Conservation (phyloP, 2,888 invertebrate species). For the Agrotis segetum region DNA sequence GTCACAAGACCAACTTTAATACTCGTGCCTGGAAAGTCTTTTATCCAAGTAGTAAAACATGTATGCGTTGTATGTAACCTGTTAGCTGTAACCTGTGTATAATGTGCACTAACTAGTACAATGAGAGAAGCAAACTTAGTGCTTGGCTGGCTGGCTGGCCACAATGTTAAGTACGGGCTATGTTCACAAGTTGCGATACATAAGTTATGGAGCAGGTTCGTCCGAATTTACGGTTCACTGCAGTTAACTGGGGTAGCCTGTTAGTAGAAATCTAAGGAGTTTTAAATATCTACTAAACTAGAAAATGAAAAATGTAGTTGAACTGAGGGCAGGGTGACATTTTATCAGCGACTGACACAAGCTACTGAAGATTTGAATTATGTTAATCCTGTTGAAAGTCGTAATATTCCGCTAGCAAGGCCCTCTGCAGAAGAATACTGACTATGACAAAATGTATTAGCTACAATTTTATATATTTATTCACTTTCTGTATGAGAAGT, state of each 20-base stretch:
- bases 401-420: too few species aligned
- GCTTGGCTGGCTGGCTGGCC: not conserved
- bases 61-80: not conserved
- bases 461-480: not conserved
- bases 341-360: too few species aligned
- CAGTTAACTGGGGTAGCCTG: not conserved
- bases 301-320: not conserved
- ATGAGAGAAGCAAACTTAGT: not conserved
- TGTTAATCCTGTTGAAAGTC: too few species aligned
- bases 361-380: too few species aligned
- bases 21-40: not conserved
- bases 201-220: slow-evolving; percentile 12
- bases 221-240: not conserved
- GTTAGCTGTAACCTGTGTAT: not conserved
- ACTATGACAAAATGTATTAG: not conserved
- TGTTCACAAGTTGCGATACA: slow-evolving; percentile 21
- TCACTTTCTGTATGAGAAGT: not conserved
- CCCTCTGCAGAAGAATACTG: not conserved
- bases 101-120: slow-evolving; percentile 1
- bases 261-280: not conserved
- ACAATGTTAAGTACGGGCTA: slow-evolving; percentile 6
- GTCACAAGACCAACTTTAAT: not conserved
- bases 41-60: not conserved
- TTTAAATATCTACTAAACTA: not conserved
- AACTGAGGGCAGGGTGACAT: too few species aligned